Conservation (phyloP, 2,888 invertebrate genomes). For the Norana najaformis region DNA sequence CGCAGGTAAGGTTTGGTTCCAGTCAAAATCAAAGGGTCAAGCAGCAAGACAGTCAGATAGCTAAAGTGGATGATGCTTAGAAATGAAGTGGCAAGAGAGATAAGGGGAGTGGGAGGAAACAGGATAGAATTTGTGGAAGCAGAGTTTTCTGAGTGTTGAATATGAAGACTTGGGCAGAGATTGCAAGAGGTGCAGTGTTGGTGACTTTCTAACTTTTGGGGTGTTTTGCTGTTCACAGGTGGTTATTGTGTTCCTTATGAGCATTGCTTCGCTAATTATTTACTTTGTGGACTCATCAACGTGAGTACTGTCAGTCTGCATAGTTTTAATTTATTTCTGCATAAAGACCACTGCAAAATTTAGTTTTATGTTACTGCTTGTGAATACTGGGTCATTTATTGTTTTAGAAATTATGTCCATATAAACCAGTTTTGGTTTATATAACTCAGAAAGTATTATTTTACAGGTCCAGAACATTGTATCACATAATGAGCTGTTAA, state of each 20-base stretch:
- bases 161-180: not conserved
- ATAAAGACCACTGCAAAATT: not conserved
- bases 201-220: not conserved
- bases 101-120: not conserved
- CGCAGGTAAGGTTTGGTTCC: not conserved
- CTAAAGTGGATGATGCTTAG: not conserved
- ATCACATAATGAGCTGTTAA: not conserved
- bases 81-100: not conserved
- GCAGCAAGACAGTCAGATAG: not conserved
- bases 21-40: not conserved
- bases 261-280: conserved; percentile 99
- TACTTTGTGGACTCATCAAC: conserved; percentile 99
- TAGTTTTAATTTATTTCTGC: not conserved
- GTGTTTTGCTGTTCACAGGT: conserved; percentile 74
- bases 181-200: not conserved
- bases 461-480: not conserved
- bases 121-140: not conserved
- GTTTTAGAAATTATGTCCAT: not conserved
- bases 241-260: conserved; percentile 98
- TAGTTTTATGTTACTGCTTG: not conserved
- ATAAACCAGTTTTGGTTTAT: not conserved
- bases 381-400: not conserved
- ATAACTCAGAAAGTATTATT: not conserved
- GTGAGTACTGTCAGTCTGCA: conserved; percentile 68
- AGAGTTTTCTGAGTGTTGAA: not conserved